Conservation (phyloP, 2,888 invertebrate genomes). For the Eulithis testata region DNA sequence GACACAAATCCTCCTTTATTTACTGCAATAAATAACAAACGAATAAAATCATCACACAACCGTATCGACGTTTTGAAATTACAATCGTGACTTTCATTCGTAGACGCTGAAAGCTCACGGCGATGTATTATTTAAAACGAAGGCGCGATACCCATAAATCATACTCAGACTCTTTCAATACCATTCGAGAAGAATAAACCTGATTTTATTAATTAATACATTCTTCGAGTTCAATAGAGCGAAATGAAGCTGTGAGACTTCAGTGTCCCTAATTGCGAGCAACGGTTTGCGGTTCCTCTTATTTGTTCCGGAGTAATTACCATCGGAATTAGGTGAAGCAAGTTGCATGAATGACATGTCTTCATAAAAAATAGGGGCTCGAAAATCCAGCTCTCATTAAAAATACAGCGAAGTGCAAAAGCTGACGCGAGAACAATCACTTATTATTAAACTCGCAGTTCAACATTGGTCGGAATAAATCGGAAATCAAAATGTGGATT, state of each 20-base stretch:
- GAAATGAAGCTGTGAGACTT: constrained; percentile 34
- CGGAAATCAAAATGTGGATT: constrained; percentile 60
- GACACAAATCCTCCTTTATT: constrained; percentile 30
- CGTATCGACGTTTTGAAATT: constrained; percentile 79
- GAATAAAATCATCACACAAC: constrained; percentile 55
- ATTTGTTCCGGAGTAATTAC: constrained; percentile 71
- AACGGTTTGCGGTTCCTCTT: constrained; percentile 66
- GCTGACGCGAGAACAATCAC: constrained; percentile 77
- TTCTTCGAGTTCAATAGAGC: constrained; percentile 39
- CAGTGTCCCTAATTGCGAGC: constrained; percentile 59
- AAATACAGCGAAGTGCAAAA: constrained; percentile 79
- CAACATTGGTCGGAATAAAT: constrained; percentile 63
- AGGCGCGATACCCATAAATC: constrained; percentile 79
- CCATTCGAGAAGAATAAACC: constrained; percentile 75
- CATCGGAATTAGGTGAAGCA: constrained; percentile 75
- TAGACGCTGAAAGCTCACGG: constrained; percentile 80
- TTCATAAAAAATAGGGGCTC: constrained; percentile 58
- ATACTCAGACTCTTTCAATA: constrained; percentile 65
- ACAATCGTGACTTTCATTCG: constrained; percentile 81
- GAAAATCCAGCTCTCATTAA: constrained; percentile 67
- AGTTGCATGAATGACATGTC: constrained; percentile 52
- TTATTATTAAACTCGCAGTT: constrained; percentile 67
- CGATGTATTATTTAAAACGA: constrained; percentile 78
- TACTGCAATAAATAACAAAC: constrained; percentile 44
- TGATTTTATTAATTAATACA: constrained; percentile 48